phyloP scores from a whole-genome alignment of 2,113 vertebrate genomes.

The Myotis lucifugus region DNA sequence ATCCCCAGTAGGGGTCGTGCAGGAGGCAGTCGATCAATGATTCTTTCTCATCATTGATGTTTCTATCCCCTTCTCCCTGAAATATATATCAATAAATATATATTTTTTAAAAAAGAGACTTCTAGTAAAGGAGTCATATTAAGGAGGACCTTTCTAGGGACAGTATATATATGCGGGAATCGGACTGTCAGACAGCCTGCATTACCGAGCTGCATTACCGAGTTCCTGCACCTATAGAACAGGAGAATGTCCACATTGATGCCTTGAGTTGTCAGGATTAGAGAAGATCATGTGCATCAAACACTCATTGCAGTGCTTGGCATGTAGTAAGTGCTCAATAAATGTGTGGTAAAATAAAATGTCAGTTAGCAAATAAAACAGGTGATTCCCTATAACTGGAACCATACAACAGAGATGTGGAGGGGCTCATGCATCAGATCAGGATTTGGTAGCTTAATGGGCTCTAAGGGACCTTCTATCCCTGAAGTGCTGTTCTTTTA shows the following conservation, averaged over 20 bases:
- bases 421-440: neutral
- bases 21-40: no score
- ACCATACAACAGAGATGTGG: neutral
- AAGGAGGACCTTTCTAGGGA: neutral
- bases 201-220: neutral
- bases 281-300: neutral
- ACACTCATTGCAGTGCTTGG: neutral
- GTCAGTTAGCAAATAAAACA: neutral
- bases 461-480: neutral
- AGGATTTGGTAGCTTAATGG: neutral
- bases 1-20: no score
- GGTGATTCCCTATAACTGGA: neutral
- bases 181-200: neutral
- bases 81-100: no score
- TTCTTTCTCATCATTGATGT: no score
- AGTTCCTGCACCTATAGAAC: neutral
- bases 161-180: neutral
- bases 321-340: neutral
- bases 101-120: neutral
- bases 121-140: neutral
- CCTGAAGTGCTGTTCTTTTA: neutral
- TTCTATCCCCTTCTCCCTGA: no score
- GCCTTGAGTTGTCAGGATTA: neutral
- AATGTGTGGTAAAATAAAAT: neutral
- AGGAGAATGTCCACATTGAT: neutral